Evolutionary conservation across 2,797 vertebrate species (phyloP).

Genomic region (Macrochelys suwanniensis): DNA sequence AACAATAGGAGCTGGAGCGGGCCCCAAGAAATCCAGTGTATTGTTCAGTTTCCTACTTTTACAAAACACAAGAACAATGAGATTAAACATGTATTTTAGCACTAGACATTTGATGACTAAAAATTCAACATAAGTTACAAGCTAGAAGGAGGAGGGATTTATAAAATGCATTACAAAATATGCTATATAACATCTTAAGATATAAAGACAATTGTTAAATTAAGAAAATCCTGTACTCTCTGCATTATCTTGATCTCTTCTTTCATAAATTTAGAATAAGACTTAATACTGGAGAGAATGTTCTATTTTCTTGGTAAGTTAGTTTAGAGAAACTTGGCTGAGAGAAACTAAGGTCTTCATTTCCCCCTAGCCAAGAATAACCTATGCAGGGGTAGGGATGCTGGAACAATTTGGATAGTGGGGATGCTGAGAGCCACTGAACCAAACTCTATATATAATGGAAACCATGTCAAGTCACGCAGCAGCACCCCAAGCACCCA

Average conservation of each 20-base stretch:
- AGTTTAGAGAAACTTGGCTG: conserved; percentile 32
- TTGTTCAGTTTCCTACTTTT: background rate
- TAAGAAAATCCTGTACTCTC: conserved; percentile 23
- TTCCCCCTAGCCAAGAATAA: conserved; percentile 55
- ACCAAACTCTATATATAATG: no score
- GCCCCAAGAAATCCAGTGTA: background rate
- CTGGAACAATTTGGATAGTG: no score
- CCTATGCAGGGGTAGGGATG: background rate
- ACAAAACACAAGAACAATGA: background rate
- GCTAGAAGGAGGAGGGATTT: background rate
- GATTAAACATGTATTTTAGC: conserved; percentile 1
- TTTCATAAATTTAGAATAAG: background rate
- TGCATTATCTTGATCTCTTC: background rate
- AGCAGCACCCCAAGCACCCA: no score
- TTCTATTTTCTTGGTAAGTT: background rate
- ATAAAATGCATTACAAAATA: conserved; percentile 23
- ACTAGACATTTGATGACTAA: background rate
- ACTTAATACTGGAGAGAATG: background rate
- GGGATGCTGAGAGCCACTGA: no score
- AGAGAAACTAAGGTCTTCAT: conserved; percentile 15
- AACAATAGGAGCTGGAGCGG: background rate
- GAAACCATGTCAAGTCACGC: no score
- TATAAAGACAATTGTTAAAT: conserved; percentile 16
- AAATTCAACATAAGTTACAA: background rate
- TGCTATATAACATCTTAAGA: background rate